Conservation (phyloP, 2,888 invertebrate genomes). For the Spicauda simplicius region DNA sequence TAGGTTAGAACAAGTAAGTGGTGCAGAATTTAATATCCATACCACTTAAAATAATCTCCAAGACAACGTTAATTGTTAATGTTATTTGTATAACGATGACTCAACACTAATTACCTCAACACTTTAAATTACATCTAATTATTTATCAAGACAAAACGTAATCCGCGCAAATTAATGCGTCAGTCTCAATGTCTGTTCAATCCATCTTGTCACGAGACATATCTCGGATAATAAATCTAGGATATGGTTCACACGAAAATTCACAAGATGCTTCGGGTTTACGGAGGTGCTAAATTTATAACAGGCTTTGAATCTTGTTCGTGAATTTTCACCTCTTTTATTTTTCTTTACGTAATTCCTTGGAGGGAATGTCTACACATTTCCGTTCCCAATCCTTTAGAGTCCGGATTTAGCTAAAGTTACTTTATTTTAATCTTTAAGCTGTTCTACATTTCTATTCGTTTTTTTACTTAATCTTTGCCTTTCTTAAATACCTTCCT, state of each 20-base stretch:
- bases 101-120: neutral
- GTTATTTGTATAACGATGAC: too few relatives aligned
- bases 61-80: too few relatives aligned
- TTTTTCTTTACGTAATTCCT: neutral
- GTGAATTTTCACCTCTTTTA: slow-evolving; percentile 5
- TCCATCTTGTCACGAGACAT: slow-evolving; percentile 21
- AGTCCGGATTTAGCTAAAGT: neutral
- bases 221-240: slow-evolving; percentile 20
- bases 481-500: too few relatives aligned
- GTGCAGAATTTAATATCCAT: too few relatives aligned
- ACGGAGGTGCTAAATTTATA: slow-evolving; percentile 18
- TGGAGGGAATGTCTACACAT: neutral
- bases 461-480: too few relatives aligned
- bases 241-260: slow-evolving; percentile 9
- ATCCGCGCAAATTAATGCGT: neutral
- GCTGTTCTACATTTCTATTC: too few relatives aligned
- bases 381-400: neutral
- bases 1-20: too few relatives aligned
- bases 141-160: neutral
- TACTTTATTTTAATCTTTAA: too few relatives aligned
- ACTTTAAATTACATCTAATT: neutral
- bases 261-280: neutral
- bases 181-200: neutral
- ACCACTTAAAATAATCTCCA: too few relatives aligned
- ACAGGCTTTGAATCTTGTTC: neutral